Evolutionary conservation across 2,888 invertebrate species (phyloP).

Genomic region (Hesperia comma): DNA sequence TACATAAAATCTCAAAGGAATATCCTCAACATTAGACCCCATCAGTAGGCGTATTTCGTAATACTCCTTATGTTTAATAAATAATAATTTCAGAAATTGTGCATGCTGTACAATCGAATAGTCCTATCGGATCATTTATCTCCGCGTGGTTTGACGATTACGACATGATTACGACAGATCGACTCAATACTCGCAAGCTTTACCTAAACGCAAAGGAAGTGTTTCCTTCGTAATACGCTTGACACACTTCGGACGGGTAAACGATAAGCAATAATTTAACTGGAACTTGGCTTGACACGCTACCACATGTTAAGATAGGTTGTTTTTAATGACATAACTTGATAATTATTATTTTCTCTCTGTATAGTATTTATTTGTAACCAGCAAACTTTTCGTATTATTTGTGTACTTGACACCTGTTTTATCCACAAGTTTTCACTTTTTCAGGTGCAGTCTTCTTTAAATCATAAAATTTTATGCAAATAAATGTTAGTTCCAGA

Average conservation of each 20-base stretch:
- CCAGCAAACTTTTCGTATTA: no score
- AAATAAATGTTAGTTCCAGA: no score
- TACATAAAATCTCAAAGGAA: no score
- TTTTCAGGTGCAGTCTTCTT: no score
- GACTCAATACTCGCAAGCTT: slow-evolving; percentile 20
- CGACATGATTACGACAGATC: slow-evolving; percentile 30
- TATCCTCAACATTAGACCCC: no score
- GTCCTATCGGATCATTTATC: slow-evolving; percentile 21
- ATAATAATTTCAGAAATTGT: slow-evolving; percentile 13
- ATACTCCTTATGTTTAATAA: neutral
- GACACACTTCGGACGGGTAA: neutral
- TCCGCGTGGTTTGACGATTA: slow-evolving; percentile 21
- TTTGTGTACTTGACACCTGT: no score
- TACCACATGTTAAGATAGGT: no score
- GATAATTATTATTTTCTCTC: no score
- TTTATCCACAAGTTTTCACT: no score
- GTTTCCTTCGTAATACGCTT: slow-evolving; percentile 3
- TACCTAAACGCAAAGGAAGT: slow-evolving; percentile 19
- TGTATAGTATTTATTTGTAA: no score
- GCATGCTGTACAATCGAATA: slow-evolving; percentile 11
- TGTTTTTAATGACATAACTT: neutral
- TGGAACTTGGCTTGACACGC: no score
- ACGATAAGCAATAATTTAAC: neutral
- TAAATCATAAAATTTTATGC: no score
- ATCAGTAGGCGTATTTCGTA: neutral